Conservation (phyloP, 2,888 invertebrate species). For the Cheilosia grossa region DNA sequence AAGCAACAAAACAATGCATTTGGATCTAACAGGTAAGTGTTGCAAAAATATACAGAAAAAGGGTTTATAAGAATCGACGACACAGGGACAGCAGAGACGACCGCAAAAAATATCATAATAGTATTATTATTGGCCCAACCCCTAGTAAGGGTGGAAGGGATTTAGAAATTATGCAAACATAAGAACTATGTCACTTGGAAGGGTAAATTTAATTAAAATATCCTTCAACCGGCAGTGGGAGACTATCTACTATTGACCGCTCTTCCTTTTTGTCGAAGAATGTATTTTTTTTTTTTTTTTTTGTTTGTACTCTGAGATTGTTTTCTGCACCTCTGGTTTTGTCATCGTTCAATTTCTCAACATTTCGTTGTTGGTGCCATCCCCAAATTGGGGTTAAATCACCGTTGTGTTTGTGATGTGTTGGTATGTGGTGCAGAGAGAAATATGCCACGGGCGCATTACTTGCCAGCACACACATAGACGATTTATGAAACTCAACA, state of each 20-base stretch:
- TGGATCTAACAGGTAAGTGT: constrained; percentile 64
- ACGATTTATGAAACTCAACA: neutral
- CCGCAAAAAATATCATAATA: neutral
- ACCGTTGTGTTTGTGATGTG: constrained; percentile 36
- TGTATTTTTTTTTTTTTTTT: constrained; percentile 3
- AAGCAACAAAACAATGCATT: constrained; percentile 54
- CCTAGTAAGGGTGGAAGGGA: constrained; percentile 4
- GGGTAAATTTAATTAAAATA: constrained; percentile 71
- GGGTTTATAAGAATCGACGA: neutral
- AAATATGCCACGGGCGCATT: constrained; percentile 58
- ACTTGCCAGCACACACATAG: constrained; percentile 9
- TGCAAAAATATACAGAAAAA: neutral
- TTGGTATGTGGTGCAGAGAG: constrained; percentile 12
- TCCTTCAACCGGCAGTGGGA: constrained; percentile 59
- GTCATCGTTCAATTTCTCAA: neutral
- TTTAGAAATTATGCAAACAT: constrained; percentile 53
- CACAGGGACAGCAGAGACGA: neutral
- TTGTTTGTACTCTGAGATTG: neutral
- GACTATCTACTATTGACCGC: neutral
- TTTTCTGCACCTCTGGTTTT: no score
- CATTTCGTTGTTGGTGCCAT: constrained; percentile 24
- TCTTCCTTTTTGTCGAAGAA: constrained; percentile 24
- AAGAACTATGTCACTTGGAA: constrained; percentile 33
- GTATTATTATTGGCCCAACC: constrained; percentile 6
- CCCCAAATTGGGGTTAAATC: constrained; percentile 72